phyloP scores from a whole-genome alignment of 2,888 invertebrate genomes.

The Ectemnius continuus region DNA sequence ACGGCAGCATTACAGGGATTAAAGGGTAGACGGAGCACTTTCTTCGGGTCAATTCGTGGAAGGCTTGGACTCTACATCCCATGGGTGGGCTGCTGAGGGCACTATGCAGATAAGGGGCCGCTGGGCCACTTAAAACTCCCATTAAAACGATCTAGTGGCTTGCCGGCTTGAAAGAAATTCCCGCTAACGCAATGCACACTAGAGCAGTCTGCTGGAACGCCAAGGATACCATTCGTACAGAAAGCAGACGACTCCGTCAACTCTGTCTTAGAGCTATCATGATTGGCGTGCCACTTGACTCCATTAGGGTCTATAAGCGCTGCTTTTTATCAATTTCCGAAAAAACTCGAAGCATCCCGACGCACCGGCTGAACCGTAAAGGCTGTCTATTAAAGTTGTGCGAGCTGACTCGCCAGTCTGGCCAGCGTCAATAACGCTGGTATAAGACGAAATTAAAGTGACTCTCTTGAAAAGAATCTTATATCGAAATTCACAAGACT shows the following conservation, averaged over 20 bases:
- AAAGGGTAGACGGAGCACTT: conserved; percentile 42
- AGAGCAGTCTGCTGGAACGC: conserved; percentile 45
- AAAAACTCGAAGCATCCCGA: conserved; percentile 21
- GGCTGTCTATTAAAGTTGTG: too few species aligned
- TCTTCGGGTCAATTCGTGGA: conserved; percentile 49
- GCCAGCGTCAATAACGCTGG: too few species aligned
- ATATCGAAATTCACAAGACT: neutral
- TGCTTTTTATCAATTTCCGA: conserved; percentile 23
- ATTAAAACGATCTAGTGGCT: conserved; percentile 63
- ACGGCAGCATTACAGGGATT: neutral
- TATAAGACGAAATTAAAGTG: neutral
- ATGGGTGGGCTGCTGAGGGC: conserved; percentile 57
- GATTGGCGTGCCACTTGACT: conserved; percentile 22
- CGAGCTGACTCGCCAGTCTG: too few species aligned
- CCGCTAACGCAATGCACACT: conserved; percentile 28
- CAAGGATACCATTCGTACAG: conserved; percentile 50
- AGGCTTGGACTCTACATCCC: conserved; percentile 40
- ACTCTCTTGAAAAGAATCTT: conserved; percentile 21
- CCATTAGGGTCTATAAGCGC: neutral
- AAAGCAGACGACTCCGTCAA: conserved; percentile 52
- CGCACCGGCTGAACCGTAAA: neutral
- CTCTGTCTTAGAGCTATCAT: conserved; percentile 31
- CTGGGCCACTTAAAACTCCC: conserved; percentile 63
- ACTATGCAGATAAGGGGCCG: conserved; percentile 59
- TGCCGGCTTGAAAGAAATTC: conserved; percentile 39